A percentile compares a stretch with the other conserved stretches of the same genome.
phyloP scores from a whole-genome alignment of 2,113 vertebrate species.

The Diadophis punctatus region DNA sequence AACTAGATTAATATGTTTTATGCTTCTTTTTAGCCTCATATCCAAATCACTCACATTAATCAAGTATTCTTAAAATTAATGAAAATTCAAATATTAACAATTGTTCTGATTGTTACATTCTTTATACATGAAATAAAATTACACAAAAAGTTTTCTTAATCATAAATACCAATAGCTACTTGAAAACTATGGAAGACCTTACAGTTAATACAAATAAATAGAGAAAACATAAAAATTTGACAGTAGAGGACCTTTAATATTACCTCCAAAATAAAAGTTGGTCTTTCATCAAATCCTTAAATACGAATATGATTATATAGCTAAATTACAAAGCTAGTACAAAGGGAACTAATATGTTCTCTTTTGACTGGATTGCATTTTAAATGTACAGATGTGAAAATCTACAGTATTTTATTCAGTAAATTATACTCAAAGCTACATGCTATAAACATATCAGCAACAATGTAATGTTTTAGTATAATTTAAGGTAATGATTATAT shows the following conservation, averaged over 20 bases:
- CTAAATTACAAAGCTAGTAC: not conserved
- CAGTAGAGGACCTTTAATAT: not conserved
- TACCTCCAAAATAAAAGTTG: not conserved
- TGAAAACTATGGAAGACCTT: not conserved
- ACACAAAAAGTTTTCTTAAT: not conserved
- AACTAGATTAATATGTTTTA: not conserved
- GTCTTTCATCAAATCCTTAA: not conserved
- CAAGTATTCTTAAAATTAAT: not conserved
- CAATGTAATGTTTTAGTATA: not conserved
- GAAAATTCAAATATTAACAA: not conserved
- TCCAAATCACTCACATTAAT: not conserved
- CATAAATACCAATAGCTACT: not conserved
- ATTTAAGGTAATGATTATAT: not conserved
- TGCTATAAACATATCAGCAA: not conserved
- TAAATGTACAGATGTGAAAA: not conserved
- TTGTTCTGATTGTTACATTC: not conserved
- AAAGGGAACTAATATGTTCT: not conserved
- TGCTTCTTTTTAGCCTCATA: not conserved
- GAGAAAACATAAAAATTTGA: not conserved
- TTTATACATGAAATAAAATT: not conserved
- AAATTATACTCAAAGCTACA: not conserved
- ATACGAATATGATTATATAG: not conserved
- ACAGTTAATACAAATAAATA: not conserved
- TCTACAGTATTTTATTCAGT: not conserved
- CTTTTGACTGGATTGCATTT: not conserved